A percentile compares a stretch with the other conserved stretches of the same genome.
Evolutionary conservation across 2,888 invertebrate genomes (phyloP).

Genomic region (Loripinus fragilis): DNA sequence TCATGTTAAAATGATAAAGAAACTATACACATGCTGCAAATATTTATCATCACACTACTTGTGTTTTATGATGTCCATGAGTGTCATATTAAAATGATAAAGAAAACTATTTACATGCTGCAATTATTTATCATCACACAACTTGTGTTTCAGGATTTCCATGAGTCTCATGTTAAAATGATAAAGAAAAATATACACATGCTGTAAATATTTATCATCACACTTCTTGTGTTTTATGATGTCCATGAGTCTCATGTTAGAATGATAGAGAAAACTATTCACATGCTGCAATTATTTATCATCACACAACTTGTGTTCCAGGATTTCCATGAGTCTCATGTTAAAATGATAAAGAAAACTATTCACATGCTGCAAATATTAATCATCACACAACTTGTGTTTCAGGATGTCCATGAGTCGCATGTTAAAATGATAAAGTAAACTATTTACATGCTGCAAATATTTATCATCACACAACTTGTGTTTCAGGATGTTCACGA

Average conservation of each 20-base stretch:
- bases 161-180: too few species aligned
- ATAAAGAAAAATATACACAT: too few species aligned
- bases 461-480: conserved; percentile 93
- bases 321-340: conserved; percentile 37
- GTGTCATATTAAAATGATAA: conserved; percentile 85
- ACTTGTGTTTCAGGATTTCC: too few species aligned
- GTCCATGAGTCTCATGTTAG: conserved; percentile 39
- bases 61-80: conserved; percentile 31
- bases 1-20: too few species aligned
- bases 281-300: conserved; percentile 93
- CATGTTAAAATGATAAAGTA: conserved; percentile 87
- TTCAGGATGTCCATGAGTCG: conserved; percentile 29
- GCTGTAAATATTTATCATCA: too few species aligned
- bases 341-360: conserved; percentile 89
- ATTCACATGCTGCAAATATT: conserved; percentile 95
- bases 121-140: conserved; percentile 94
- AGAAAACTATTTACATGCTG: conserved; percentile 93
- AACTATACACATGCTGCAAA: too few species aligned
- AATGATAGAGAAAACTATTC: conserved; percentile 92
- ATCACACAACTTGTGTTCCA: conserved; percentile 89
- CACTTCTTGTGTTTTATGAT: too few species aligned
- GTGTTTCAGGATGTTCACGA: too few species aligned
- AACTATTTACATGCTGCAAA: conserved; percentile 94
- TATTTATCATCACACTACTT: too few species aligned
- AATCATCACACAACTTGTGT: conserved; percentile 91